Conservation (phyloP, 2,888 invertebrate genomes). For the Aphrophora alni region DNA sequence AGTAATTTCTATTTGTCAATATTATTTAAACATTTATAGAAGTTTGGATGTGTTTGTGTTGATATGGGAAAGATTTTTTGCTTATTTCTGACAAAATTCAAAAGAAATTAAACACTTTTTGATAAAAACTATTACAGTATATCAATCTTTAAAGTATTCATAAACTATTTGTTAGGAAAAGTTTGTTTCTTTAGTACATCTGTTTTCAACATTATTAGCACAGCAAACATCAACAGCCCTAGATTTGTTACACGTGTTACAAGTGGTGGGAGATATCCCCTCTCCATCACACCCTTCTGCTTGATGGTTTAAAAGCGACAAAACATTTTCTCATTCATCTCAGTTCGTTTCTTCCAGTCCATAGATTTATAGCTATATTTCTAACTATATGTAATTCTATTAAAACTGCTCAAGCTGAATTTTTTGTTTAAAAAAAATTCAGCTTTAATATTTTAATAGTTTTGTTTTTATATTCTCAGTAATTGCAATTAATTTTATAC, state of each 20-base stretch:
- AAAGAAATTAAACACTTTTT: too few relatives aligned
- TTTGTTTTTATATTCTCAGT: background rate
- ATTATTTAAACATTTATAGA: too few relatives aligned
- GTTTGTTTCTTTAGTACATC: too few relatives aligned
- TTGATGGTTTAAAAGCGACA: background rate
- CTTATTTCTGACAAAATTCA: too few relatives aligned
- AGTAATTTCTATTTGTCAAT: too few relatives aligned
- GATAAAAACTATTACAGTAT: too few relatives aligned
- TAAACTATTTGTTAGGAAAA: too few relatives aligned
- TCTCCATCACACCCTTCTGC: background rate
- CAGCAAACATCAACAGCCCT: too few relatives aligned
- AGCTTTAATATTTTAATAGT: background rate
- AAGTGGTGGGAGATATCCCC: background rate
- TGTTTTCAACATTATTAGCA: too few relatives aligned
- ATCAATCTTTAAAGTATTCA: too few relatives aligned
- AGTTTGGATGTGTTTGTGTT: too few relatives aligned
- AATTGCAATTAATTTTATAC: background rate
- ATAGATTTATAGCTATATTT: background rate
- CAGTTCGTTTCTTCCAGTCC: background rate
- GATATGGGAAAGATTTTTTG: too few relatives aligned
- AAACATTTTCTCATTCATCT: background rate
- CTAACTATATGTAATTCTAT: background rate
- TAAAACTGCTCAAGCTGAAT: background rate
- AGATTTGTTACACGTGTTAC: background rate
- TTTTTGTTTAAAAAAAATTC: background rate